Percentiles rank a stretch among this genome's conserved stretches.
These are phyloP conservation scores for Hirudinaria manillensis DNA, from an alignment of 2,888 invertebrate species.

Conservation along the genomic window DNA sequence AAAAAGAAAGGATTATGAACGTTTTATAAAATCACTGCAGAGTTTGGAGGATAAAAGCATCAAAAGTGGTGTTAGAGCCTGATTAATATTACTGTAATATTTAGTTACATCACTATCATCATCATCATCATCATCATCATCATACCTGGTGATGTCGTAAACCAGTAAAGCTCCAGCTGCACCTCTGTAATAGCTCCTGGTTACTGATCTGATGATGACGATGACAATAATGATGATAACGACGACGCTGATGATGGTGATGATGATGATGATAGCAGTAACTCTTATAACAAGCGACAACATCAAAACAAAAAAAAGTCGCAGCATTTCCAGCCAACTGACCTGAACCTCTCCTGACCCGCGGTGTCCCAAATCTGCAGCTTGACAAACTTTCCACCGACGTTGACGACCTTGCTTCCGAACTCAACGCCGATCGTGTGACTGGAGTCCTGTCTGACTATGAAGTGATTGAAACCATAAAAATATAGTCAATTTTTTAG, in stretches of 20 bases:
- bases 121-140: neutral
- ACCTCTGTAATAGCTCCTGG: slow-evolving; percentile 37
- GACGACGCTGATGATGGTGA: neutral
- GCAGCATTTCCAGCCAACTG: neutral
- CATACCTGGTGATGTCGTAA: slow-evolving; percentile 36
- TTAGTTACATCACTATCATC: neutral
- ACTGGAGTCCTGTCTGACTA: slow-evolving; percentile 75
- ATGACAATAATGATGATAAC: neutral
- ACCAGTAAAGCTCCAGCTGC: slow-evolving; percentile 37
- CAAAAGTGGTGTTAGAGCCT: neutral
- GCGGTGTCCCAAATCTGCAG: slow-evolving; percentile 61
- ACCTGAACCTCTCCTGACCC: slow-evolving; percentile 54
- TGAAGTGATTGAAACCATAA: slow-evolving; percentile 36
- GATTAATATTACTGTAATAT: neutral
- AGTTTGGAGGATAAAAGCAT: too few species aligned
- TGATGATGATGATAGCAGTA: neutral
- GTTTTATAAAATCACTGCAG: too few species aligned
- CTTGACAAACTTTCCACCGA: slow-evolving; percentile 75
- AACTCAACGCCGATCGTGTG: slow-evolving; percentile 82
- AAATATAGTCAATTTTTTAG: neutral
- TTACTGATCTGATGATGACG: slow-evolving; percentile 34
- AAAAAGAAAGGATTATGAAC: too few species aligned
- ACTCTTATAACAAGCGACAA: neutral
- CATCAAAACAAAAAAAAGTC: neutral
- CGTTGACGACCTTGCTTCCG: slow-evolving; percentile 76